A percentile compares a stretch with the other conserved stretches of the same genome.
Evolutionary conservation across 2,888 invertebrate genomes (phyloP).

Genomic region (Conus canariensis): DNA sequence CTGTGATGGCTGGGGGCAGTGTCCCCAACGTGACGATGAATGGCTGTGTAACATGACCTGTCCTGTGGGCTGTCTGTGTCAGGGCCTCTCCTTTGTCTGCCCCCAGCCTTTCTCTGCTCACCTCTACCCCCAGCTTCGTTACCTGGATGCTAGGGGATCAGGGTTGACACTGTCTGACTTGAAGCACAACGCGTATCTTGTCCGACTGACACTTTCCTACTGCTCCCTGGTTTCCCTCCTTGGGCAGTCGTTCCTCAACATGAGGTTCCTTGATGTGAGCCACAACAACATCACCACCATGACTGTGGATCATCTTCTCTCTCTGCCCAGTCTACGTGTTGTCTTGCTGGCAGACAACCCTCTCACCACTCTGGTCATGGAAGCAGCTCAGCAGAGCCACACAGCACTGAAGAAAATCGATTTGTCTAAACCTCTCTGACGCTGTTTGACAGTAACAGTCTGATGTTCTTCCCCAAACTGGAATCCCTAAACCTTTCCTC

Average conservation of each 20-base stretch:
- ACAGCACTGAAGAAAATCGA: not conserved
- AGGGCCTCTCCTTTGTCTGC: constrained; percentile 27
- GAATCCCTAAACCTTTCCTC: not conserved
- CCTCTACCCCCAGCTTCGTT: constrained; percentile 1
- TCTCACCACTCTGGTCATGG: not conserved
- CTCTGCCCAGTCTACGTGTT: not conserved
- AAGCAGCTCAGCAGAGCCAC: too few relatives aligned
- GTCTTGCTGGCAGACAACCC: not conserved
- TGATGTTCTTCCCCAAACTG: not conserved
- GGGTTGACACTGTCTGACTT: not conserved
- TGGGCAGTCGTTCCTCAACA: not conserved
- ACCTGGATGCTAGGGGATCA: constrained; percentile 35
- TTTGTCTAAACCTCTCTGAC: not conserved
- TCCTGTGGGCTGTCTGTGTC: constrained; percentile 35
- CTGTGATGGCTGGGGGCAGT: constrained; percentile 34
- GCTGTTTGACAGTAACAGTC: not conserved
- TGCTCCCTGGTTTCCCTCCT: not conserved
- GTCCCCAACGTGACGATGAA: constrained; percentile 32
- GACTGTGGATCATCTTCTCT: not conserved
- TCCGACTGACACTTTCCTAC: not conserved
- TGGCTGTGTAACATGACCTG: constrained; percentile 35
- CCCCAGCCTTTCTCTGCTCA: not conserved
- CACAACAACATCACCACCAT: not conserved
- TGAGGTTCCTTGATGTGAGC: not conserved
- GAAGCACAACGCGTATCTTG: not conserved